Base-by-base conservation (phyloP, 2,797 vertebrate species). In the Eidolon dupreanum region DNA sequence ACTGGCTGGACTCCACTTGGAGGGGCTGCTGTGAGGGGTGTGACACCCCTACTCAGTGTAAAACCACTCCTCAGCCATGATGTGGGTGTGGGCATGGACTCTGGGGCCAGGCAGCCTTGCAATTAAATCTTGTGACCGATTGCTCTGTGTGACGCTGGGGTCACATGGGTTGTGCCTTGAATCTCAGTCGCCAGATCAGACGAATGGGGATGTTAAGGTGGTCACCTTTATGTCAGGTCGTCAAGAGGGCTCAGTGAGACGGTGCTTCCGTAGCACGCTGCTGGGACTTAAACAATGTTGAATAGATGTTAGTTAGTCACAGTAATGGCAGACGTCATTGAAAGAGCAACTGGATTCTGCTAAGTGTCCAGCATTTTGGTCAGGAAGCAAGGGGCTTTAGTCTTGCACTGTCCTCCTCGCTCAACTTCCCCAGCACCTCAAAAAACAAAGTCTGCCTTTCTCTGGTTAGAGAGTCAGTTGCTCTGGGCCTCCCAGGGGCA, bases 391-490 rank as follows among this genome's bases (percentile, higher is more conserved):
- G 46, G 9, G 51, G 46, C n/a, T 41, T 61, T 26, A 1, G 43
- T 3, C 38, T 15, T 38, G 38, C 28, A 17, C 70, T 12, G 41
- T 33, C 93, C 36, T 94, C 15, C 55, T n/a, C 33, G 46, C 51
- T 93, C 57, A 82, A 36, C 33, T 11, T 57, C 73, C 46, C 17
- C 1, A 28, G 75, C 81, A 77, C 82, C 90, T 46, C 0, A 3
- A 41, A 68, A 68, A 88, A 96, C 96, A 95, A 97, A 95, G 88
- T 95, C 36, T 59, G 73, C 61, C 91, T 96, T 96, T 98, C 96
- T 96, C 92, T 8, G 13, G 16, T 6, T 20, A 31, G 66, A 90
- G 43, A 90, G 81, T 51, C 94, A 49, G 73, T 93, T 65, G 81
- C 75, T 88, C 43, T 0, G 16, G 82, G 91, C 91, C 74, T 61